Base-by-base conservation (phyloP, 1,140 invertebrate genomes). In the Saccostrea cuccullata region DNA sequence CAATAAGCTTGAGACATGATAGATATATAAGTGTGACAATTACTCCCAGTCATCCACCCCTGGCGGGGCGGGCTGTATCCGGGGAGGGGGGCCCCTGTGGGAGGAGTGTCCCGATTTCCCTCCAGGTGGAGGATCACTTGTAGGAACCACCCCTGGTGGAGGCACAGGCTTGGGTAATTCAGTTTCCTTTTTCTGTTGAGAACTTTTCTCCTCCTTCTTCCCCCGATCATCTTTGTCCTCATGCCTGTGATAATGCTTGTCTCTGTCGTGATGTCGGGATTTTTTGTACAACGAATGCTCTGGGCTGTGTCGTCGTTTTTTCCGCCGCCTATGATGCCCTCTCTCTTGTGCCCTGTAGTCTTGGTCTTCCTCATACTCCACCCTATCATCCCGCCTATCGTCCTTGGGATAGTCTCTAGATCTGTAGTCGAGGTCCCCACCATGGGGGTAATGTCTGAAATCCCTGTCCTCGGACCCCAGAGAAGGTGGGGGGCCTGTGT, bases 11-110 rank as follows among this genome's bases (percentile, higher is more conserved):
- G 13, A 30, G 26, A 30, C 26, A 77, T 47, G 47, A 47, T 47
- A 47, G 47, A 9, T 47, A 9, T 47, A 47, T 8, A 9, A 8
- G 1, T 47, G 5, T 77, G 70, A 26, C 3, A 8, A 0, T n/a
- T 55, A 84, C n/a, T 56, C n/a, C 89, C 89, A 89, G 55, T 89
- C 89, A 83, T 89, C 89, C 60, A 89, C 86, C 8, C 89, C 89
- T 36, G 89, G 89, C 0, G 89, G 89, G n/a, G 89, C 86, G 15
- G 89, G 89, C 6, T 89, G 89, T 30, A 26, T 55, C n/a, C 58
- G 60, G 17, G 67, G 84, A 40, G 82, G 82, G n/a, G 67, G 70
- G 11, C 23, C 12, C 12, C 17, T 83, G 12, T 26, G 64, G 0
- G 40, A 20, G 13, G 36, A 56, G 13, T 13, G 64, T 70, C 40